Evolutionary conservation across 2,113 vertebrate species (phyloP), one percentile per base, ranked within the genome.

Genomic region (Vulpes lagopus): DNA sequence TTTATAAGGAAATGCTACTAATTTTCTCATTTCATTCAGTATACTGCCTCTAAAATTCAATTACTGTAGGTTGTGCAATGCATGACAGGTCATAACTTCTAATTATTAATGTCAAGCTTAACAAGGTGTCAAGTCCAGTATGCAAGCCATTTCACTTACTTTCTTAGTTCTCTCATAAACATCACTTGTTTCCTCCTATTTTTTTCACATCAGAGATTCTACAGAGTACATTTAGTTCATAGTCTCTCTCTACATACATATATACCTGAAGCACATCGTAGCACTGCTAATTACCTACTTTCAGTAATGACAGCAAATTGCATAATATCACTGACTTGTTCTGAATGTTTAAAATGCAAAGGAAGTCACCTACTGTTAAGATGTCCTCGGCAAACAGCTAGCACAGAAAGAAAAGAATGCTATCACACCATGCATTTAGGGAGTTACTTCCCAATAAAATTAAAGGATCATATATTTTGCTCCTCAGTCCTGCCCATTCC

Each of bases 351-450:
- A 98, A 98, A 99, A 99, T 98, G 98, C 98, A 98, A 97, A 98
- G 96, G 96, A 98, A 98, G 97, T 98, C 98, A 98, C 97, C 98
- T 98, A 96, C 97, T 98, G 98, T 96, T 98, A 98, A 98, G 98
- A 98, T 88, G 94, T 98, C 97, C 98, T 98, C 98, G 78, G 98
- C 98, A 98, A 98, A 96, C 97, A 98, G 97, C 97, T 98, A 98
- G 97, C 94, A 98, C 96, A 96, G 96, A 97, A 97, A 98, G 65
- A 86, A 95, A 95, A 96, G 82, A 92, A 96, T 97, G 97, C 97
- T 96, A 92, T 96, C 97, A 97, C 91, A 98, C 95, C 92, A 8
- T 78, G 43, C 88, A 95, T 97, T 96, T 91, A 97, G 89, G 97
- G 97, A 98, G 97, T 98, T 98, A 98, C 92, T 98, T 96, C 97